Percentiles rank a stretch among this genome's conserved stretches.
Conservation (phyloP, 2,888 invertebrate species). For the Odontocerum albicorne region DNA sequence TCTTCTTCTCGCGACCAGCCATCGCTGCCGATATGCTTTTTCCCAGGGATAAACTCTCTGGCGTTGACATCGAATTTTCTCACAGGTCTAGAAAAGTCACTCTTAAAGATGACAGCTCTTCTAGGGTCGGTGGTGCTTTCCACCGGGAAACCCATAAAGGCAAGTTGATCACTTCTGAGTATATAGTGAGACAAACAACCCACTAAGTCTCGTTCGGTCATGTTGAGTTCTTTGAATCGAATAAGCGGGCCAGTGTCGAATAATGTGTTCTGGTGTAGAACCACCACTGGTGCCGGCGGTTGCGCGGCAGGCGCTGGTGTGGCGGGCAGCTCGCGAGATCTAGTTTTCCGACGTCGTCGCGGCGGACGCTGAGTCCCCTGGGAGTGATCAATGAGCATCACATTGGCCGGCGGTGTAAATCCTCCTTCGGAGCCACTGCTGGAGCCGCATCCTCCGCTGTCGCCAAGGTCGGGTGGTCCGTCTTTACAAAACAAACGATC, state of each 20-base stretch:
- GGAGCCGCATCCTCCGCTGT: constrained; percentile 35
- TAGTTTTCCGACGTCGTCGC: constrained; percentile 29
- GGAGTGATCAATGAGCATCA: no score
- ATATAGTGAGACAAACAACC: constrained; percentile 63
- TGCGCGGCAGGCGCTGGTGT: constrained; percentile 44
- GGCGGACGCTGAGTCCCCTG: constrained; percentile 12
- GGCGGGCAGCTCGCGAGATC: constrained; percentile 10
- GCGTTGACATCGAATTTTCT: constrained; percentile 65
- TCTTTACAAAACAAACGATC: constrained; percentile 37
- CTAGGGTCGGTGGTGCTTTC: constrained; percentile 63
- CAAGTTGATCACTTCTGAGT: constrained; percentile 62
- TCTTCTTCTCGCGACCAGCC: constrained; percentile 47
- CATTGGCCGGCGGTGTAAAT: constrained; percentile 11
- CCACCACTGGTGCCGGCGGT: constrained; percentile 53
- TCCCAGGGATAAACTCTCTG: constrained; percentile 64
- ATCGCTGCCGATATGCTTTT: constrained; percentile 39
- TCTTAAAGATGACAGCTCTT: constrained; percentile 64
- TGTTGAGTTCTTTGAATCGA: constrained; percentile 47
- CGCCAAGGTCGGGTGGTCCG: constrained; percentile 38
- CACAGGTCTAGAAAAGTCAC: constrained; percentile 46
- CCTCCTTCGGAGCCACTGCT: constrained; percentile 42
- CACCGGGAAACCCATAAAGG: constrained; percentile 72
- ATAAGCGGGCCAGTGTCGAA: constrained; percentile 45
- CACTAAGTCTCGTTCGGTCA: constrained; percentile 58
- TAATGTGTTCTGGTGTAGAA: constrained; percentile 51